Evolutionary conservation across 2,797 vertebrate species (phyloP), one percentile per base, ranked within the genome.

Genomic region (Taeniopygia guttata): DNA sequence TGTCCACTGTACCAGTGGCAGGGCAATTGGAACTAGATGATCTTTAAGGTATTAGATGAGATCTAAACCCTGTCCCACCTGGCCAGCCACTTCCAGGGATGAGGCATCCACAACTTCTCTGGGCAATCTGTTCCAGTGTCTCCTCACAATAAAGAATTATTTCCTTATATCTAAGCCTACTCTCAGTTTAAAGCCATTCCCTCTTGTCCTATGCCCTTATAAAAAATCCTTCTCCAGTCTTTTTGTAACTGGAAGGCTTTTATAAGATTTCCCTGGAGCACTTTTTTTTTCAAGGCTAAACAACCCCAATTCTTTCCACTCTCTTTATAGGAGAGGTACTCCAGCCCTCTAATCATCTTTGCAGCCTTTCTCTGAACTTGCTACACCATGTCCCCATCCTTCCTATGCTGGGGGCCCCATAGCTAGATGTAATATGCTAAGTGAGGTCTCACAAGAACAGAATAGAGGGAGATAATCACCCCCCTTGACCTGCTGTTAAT

Each of bases 231-330:
- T 45, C 30, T 45, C 29, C 29, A 14, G 9, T 40, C 34, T 16
- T 56, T 43, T 25, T n/a, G 10, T 43, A 70, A 45, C 17, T 27
- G 21, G 10, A 40, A 51, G 13, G 10, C 10, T 75, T 27, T 30
- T 51, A 27, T 8, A 32, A 19, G 14, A 3, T 40, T 3, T 64
- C 12, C 38, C 25, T 43, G 38, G 49, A 51, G 5, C 25, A 30
- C 38, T 34, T 13, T 27, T 63, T 63, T 58, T 30, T n/a, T 17
- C 36, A 56, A 63, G 10, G 12, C 12, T 63, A 34, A 63, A 26
- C 15, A 51, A 26, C 1, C 3, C 8, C 1, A 69, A 8, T 29
- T 82, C 17, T 40, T 6, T 55, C 26, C 5, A 1, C 7, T 54
- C 2, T 54, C 25, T 70, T 56, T 13, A 30, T 0, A 13, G 14